phyloP scores from a whole-genome alignment of 2,113 vertebrate species.

The Phrynosoma blainvillii region DNA sequence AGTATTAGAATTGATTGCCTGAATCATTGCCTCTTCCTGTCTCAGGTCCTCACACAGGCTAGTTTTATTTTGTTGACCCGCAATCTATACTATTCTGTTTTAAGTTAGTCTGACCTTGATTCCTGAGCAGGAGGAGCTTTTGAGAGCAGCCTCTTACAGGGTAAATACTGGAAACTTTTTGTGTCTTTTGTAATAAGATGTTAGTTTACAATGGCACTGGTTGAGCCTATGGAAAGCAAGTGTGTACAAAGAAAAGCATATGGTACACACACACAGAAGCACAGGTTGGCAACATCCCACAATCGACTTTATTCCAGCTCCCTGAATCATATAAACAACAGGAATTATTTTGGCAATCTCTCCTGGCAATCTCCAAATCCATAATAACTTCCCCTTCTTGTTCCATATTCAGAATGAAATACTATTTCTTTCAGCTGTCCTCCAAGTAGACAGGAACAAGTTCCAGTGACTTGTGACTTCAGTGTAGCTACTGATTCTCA shows the following conservation, averaged over 20 bases:
- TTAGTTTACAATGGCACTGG: neutral
- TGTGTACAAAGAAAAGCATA: neutral
- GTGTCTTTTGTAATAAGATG: neutral
- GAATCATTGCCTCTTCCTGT: neutral
- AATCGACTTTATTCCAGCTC: neutral
- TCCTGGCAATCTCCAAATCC: neutral
- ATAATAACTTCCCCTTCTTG: neutral
- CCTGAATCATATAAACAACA: neutral
- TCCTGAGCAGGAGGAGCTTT: neutral
- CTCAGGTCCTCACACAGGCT: neutral
- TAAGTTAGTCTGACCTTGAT: neutral
- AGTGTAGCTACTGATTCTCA: too few species aligned
- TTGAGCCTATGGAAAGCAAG: neutral
- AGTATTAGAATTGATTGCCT: neutral
- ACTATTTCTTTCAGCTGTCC: neutral
- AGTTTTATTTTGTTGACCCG: neutral
- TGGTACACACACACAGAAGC: neutral
- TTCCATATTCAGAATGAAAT: neutral
- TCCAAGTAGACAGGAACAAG: neutral
- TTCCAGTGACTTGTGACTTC: neutral
- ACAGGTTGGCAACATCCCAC: too few species aligned
- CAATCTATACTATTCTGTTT: neutral
- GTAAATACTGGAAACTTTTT: neutral
- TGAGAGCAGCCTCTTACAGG: neutral
- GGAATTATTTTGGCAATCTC: neutral